These are phyloP conservation scores for Hormiphora californensis DNA, from an alignment of 37 sponge, comb jelly and placozoan genomes.

Conservation along the genomic window DNA sequence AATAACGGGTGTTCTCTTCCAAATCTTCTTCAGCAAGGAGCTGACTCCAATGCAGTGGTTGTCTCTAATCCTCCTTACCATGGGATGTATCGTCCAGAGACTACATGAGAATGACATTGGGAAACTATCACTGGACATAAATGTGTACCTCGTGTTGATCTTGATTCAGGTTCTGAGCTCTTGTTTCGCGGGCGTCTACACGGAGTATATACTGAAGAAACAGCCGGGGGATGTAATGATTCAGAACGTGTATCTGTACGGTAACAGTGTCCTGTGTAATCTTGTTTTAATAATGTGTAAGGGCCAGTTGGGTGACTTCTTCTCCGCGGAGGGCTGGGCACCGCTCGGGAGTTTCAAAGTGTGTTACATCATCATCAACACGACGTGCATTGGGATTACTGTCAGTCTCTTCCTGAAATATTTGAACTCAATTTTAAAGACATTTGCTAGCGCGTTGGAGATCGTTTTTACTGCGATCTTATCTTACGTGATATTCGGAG, in stretches of 20 bases:
- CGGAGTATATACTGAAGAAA: conserved; percentile 47
- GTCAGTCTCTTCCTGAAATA: conserved; percentile 53
- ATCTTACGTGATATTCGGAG: conserved; percentile 23
- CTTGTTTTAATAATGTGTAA: neutral
- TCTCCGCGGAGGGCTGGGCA: neutral
- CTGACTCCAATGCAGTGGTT: conserved; percentile 56
- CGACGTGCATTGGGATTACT: conserved; percentile 22
- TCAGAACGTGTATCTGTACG: conserved; percentile 57
- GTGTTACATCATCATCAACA: conserved; percentile 34
- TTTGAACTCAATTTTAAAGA: conserved; percentile 57
- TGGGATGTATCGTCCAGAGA: conserved; percentile 43
- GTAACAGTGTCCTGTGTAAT: conserved; percentile 51
- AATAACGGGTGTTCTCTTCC: conserved; percentile 55
- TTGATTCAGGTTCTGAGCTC: conserved; percentile 34
- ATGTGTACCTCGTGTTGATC: neutral
- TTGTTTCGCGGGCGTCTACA: conserved; percentile 57
- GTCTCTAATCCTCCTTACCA: conserved; percentile 56
- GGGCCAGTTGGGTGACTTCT: neutral
- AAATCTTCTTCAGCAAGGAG: conserved; percentile 52
- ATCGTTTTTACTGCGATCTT: conserved; percentile 50
- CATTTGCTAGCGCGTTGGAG: conserved; percentile 56
- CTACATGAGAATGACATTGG: neutral
- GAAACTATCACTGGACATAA: neutral
- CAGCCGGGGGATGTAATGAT: neutral
- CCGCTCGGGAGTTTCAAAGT: neutral